Percentiles rank a stretch among this genome's conserved stretches.
phyloP scores from a whole-genome alignment of 2,113 vertebrate genomes.

The Sigmodon hispidus region DNA sequence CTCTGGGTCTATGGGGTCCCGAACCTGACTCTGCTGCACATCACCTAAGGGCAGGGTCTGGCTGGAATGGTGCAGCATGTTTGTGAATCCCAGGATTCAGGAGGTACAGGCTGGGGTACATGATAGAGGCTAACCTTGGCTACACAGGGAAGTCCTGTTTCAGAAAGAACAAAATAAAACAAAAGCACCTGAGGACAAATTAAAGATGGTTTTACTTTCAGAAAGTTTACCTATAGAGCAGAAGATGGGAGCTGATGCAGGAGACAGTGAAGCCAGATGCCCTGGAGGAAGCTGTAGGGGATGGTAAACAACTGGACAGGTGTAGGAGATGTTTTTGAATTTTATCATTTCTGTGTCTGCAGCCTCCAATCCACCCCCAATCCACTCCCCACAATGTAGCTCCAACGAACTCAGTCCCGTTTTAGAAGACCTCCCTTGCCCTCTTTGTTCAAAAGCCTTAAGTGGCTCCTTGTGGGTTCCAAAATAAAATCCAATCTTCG shows the following conservation, averaged over 20 bases:
- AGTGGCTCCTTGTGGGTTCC: background rate
- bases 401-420: background rate
- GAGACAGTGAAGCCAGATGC: background rate
- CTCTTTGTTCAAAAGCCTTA: background rate
- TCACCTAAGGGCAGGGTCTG: background rate
- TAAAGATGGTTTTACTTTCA: background rate
- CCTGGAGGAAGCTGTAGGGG: too few relatives aligned
- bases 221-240: background rate
- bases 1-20: background rate
- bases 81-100: background rate
- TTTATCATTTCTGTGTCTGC: background rate
- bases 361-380: background rate
- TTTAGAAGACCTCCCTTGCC: background rate
- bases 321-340: background rate
- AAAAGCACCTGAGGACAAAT: background rate
- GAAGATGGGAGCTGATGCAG: background rate
- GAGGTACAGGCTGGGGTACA: background rate
- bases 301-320: background rate
- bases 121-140: background rate
- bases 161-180: background rate
- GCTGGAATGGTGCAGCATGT: rapidly evolving
- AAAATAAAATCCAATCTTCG: constrained; percentile 35
- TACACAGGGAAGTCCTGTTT: background rate
- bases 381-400: background rate
- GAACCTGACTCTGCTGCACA: background rate